Evolutionary conservation across 2,113 vertebrate genomes (phyloP).

Genomic region (Catagonus wagneri): DNA sequence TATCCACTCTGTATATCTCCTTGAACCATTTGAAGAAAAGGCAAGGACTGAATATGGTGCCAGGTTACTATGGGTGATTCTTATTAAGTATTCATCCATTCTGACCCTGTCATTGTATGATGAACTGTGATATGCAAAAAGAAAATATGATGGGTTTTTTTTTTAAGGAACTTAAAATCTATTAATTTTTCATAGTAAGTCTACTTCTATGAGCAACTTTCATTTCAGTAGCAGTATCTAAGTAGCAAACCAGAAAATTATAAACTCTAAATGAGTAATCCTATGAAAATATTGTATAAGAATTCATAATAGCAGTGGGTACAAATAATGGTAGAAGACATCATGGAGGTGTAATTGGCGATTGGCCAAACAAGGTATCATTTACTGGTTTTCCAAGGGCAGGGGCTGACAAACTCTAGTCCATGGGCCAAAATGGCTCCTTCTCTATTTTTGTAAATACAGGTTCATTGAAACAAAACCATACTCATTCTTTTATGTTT

Average conservation of each 20-base stretch:
- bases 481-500: not conserved
- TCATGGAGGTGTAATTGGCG: not conserved
- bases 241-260: not conserved
- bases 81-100: not conserved
- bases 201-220: not conserved
- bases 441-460: not conserved
- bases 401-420: not conserved
- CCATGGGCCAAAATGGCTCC: not conserved
- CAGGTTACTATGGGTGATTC: not conserved
- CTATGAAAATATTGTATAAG: not conserved
- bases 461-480: not conserved
- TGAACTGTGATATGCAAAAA: not conserved
- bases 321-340: not conserved
- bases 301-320: not conserved
- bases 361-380: not conserved
- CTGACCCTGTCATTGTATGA: not conserved
- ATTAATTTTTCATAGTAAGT: not conserved
- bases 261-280: not conserved
- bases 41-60: not conserved
- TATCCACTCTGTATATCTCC: not conserved
- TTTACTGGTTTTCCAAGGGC: not conserved
- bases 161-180: not conserved
- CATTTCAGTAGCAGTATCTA: not conserved
- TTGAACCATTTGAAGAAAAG: not conserved
- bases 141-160: not conserved